These are phyloP conservation scores for Alca torda DNA, from an alignment of 2,797 vertebrate genomes.

Conservation along the genomic window DNA sequence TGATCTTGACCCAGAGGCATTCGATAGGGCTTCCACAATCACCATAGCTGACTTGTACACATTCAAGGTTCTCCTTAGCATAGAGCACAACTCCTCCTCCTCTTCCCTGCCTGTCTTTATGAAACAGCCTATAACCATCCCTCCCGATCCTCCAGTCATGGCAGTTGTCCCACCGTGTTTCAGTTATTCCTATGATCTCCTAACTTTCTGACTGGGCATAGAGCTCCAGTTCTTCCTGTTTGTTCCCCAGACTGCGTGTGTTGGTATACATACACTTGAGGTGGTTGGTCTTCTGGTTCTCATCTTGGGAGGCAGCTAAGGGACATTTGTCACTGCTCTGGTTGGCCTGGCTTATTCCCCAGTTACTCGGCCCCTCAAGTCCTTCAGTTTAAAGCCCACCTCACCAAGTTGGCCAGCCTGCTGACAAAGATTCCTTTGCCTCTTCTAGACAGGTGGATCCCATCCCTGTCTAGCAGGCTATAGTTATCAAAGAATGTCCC, in stretches of 20 bases:
- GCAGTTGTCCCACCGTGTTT: not conserved
- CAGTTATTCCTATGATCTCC: not conserved
- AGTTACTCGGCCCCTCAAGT: not conserved
- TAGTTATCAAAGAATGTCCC: not conserved
- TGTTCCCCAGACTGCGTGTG: not conserved
- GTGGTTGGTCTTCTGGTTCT: not conserved
- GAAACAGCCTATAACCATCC: not conserved
- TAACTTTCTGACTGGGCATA: not conserved
- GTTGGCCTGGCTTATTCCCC: not conserved
- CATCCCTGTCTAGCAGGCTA: not conserved
- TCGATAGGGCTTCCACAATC: not conserved
- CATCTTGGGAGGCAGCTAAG: not conserved
- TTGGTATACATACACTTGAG: not conserved
- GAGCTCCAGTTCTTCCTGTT: not conserved
- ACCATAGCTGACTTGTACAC: not conserved
- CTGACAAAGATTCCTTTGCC: not conserved
- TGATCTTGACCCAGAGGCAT: not conserved
- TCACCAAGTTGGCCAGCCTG: not conserved
- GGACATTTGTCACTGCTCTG: not conserved
- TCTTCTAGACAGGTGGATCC: not conserved
- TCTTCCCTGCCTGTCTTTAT: not conserved
- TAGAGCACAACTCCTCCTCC: not conserved
- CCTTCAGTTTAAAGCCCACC: not conserved
- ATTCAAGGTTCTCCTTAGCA: not conserved
- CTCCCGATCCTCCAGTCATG: not conserved